Base-by-base conservation (phyloP, 2,888 invertebrate genomes). In the Rotaria magnacalcarata region DNA sequence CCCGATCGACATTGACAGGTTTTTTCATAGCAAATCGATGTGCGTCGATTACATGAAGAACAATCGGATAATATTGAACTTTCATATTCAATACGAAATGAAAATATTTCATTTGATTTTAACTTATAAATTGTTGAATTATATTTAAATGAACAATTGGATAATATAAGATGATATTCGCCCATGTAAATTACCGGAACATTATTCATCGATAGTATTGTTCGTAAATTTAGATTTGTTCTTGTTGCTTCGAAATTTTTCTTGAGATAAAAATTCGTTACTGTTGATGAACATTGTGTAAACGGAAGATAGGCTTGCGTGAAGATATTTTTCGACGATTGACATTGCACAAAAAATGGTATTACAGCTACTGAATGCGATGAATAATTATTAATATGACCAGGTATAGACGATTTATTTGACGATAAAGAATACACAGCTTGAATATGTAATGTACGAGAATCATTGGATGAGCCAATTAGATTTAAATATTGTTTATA, bases 211-310 rank as follows among this genome's bases (percentile, higher is more conserved):
- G 16, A 19, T 34, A 67, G 34, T 11, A 67, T 34, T 67, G 67
- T 34, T 67, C 34, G 11, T 6, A 67, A 6, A 34, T 67, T 67
- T 4, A 67, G 16, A 67, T 67, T 34, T 14, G 67, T 67, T 67
- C 67, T 34, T 34, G 67, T 67, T 67, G 67, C 19, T 34, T 67
- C 67, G 14, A 16, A 67, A 34, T 67, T 67, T 67, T 67, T 41
- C 19, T 41, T 16, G 4, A 19, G 16, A 19, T 14, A 41, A 19
- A 67, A 16, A 67, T 67, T 67, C 6, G 34, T 67, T 34, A 67
- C 34, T 34, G 67, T 67, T 67, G 67, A 67, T 67, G 67, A 67
- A 67, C 67, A 67, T 67, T 67, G 67, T 34, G 67, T 67, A 34
- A 67, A 67, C 34, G 67, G 67, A 6, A 67, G 19, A 67, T 67